Base-by-base conservation (phyloP, 2,113 vertebrate genomes). In the sheep (Ovis aries) region DNA sequence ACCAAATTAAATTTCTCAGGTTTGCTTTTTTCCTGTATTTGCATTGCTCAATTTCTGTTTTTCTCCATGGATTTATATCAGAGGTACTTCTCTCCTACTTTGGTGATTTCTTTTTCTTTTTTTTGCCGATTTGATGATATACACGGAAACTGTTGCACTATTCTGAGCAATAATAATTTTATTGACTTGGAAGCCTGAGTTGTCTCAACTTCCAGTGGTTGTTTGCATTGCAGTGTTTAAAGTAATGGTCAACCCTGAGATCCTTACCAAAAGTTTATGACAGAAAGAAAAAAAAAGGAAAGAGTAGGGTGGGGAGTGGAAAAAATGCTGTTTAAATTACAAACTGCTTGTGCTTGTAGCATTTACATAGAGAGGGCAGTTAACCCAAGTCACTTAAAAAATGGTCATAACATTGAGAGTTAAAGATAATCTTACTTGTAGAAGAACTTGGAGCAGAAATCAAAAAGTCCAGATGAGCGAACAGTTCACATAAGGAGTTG, bases 401-500 rank as follows among this genome's bases (percentile, higher is more conserved):
- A 84, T 91, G 71, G 62, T 84, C 71, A 33, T 43, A 92, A 87
- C 55, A 88, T 52, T 94, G 86, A 97, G 62, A 97, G 83, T 95
- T 97, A 95, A 97, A 96, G 94, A 93, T 94, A 97, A 93, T 93
- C 94, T 95, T 93, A 62, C 52, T 80, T 85, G 55, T 82, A 91
- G 52, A 95, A 19, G 31, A 93, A 52, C 78, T 96, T 93, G 78
- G 89, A 97, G 53, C 33, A 97, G 95, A 84, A 88, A 82, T 95
- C 67, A 80, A 27, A 88, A 97, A 94, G 67, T 91, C 45, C 88
- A 77, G 84, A 96, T 80, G 87, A 93, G 87, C 43, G 82, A 91
- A 93, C 95, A 89, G 48, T 81, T 31, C 77, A 91, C 94, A 33
- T 57, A 2, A 96, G 83, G 55, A 57, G 80, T 45, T 36, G 21